Conservation (phyloP, 2,113 vertebrate genomes). For the Dasyornis broadbenti region DNA sequence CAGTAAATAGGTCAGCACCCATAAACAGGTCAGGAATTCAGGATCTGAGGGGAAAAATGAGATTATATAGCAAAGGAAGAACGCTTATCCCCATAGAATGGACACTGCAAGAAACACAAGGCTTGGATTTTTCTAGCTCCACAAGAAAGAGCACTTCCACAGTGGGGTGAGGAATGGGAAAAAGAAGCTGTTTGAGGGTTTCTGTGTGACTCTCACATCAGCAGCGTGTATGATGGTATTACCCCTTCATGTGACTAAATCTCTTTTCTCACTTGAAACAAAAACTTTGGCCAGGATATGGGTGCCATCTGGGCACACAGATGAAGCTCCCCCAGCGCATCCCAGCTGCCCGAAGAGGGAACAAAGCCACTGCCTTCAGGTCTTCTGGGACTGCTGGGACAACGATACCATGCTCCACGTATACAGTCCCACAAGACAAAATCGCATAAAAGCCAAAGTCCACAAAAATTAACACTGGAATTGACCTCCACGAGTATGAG, state of each 20-base stretch:
- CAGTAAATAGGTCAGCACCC: background rate
- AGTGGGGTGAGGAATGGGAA: background rate
- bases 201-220: background rate
- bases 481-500: background rate
- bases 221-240: accelerated
- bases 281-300: background rate
- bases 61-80: background rate
- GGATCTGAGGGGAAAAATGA: background rate
- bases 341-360: background rate
- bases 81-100: background rate
- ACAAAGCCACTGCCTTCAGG: accelerated
- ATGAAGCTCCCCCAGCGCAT: background rate
- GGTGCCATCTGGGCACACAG: background rate
- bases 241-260: background rate
- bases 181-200: background rate
- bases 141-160: background rate
- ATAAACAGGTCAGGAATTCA: background rate
- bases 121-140: background rate
- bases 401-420: background rate
- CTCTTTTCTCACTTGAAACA: background rate
- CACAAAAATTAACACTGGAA: background rate
- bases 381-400: background rate
- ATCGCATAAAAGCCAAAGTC: accelerated
- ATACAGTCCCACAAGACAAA: background rate
- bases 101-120: background rate